Base-by-base conservation (phyloP, 2,113 vertebrate species). In the Mus pahari region DNA sequence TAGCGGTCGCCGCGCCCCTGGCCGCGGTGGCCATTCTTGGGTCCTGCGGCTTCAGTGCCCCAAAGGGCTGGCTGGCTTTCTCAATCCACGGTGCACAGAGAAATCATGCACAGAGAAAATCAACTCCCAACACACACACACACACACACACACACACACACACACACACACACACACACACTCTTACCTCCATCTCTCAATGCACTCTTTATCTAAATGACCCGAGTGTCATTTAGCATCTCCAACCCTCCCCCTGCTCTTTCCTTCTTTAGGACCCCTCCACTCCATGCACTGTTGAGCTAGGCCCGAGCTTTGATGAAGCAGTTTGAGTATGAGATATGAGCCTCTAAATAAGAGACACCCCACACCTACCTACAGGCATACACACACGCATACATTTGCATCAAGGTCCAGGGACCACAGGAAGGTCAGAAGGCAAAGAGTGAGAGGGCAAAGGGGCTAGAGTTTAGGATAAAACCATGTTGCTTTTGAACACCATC, bases 401-500 rank as follows among this genome's bases (percentile, higher is more conserved):
- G 31, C 73, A 78, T 42, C 36, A 71, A 89, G 74, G 58, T 91
- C 62, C 86, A 13, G 55, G 92, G 78, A 89, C 82, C 94, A 93
- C 5, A 0, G 28, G 31, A 50, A 94, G 45, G 36, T 81, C 74
- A 55, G 64, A n/a, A 64, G 50, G 42, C 58, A n/a, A n/a, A n/a
- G 68, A 33, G n/a, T 28, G 9, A 55, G 64, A 75, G 22, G 26
- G 64, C 64, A 71, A 22, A 45, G 58, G 64, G 39, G 39, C 62
- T 12, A 39, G 75, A 66, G 73, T n/a, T 95, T 66, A 48, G 42
- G 64, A 7, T 62, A 53, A 71, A 3, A 75, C 79, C 39, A 20
- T 68, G 79, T 58, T 74, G 79, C 94, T 86, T 92, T 81, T 90
- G 16, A 91, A 91, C 55, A 92, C 33, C 90, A 94, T 58, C 90